Base-by-base conservation (phyloP, 2,797 vertebrate genomes). In the Epinephelus malabaricus region DNA sequence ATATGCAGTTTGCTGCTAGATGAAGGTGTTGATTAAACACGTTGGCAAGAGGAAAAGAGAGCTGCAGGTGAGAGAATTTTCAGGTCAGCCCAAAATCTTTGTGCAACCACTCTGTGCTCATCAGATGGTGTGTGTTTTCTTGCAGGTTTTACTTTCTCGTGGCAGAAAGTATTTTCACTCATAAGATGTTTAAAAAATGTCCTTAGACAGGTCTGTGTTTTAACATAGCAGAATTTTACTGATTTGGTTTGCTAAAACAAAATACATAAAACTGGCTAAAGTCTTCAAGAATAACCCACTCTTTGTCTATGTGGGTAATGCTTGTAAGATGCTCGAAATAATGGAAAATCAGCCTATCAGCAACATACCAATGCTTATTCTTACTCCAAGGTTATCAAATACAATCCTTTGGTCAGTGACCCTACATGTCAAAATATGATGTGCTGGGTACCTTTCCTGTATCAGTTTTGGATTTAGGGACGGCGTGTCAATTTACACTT, bases 1-100 rank as follows among this genome's bases (percentile, higher is more conserved):
- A 54, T 85, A 30, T 73, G 75, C 76, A 73, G 72, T 78, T 87
- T 51, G 19, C 59, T 76, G 81, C 54, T 4, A 81, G 78, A 78
- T 71, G 73, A 90, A 88, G 65, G 91, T 90, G 92, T 90, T 91
- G 93, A 92, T 92, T 89, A 90, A 89, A 88, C 82, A 81, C 40
- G 1, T 40, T 78, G 69, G 70, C 47, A 59, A 54, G 45, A 78
- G 62, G 60, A 76, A 50, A 58, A 49, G 51, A 55, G 73, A 47
- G 72, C 49, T 76, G 65, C 27, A 82, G 56, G 4, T 15, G 45
- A 76, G 47, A 59, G 53, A 18, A 13, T 75, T 80, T 78, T 80
- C 51, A 58, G 68, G 78, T 85, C 66, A 81, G n/a, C 23, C 53
- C 17, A 34, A 14, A 79, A 60, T 69, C 46, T 18, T 25, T 49